Conservation (phyloP, 2,797 vertebrate species). For the Nyctibius grandis region DNA sequence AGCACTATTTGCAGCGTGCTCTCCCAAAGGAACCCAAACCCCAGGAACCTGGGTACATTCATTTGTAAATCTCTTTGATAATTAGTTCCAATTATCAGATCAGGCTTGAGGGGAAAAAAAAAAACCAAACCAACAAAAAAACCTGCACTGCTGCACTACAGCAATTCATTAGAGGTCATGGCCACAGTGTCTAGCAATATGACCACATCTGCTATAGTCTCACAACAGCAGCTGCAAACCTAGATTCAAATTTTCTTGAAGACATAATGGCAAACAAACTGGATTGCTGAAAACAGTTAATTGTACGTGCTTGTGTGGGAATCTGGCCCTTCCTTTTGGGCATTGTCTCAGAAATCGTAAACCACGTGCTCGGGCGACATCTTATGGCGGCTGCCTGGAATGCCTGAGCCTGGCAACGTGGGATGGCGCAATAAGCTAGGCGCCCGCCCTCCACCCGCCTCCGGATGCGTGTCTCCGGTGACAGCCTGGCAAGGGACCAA, state of each 20-base stretch:
- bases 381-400: too few species aligned
- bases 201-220: neutral
- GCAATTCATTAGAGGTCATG: neutral
- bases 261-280: neutral
- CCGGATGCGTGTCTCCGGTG: too few species aligned
- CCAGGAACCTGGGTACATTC: neutral
- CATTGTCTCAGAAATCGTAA: too few species aligned
- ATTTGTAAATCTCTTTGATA: neutral
- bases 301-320: too few species aligned
- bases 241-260: neutral
- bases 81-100: neutral
- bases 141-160: rapidly evolving
- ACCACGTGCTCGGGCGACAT: too few species aligned
- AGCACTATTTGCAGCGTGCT: rapidly evolving
- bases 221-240: neutral
- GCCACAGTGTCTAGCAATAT: neutral
- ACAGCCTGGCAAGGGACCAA: too few species aligned
- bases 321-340: too few species aligned
- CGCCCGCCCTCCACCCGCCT: too few species aligned
- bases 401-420: too few species aligned
- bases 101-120: neutral
- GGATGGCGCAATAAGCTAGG: too few species aligned
- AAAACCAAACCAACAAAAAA: neutral
- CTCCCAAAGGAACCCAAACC: neutral
- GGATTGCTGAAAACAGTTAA: neutral